Base-by-base conservation (phyloP, 2,888 invertebrate species). In the Eledona agricola region DNA sequence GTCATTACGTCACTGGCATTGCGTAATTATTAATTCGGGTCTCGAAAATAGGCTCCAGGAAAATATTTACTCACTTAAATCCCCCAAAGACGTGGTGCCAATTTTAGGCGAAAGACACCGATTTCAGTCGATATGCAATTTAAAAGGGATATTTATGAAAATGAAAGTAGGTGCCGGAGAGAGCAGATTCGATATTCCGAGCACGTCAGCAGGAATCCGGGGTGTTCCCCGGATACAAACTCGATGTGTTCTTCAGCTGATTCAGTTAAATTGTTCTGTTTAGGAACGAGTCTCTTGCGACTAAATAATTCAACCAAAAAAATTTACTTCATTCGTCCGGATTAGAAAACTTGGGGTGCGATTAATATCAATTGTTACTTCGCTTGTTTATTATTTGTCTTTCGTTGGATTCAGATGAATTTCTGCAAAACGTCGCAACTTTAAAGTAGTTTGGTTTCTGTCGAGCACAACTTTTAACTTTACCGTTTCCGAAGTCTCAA, bases 71-170 rank as follows among this genome's bases (percentile, higher is more conserved):
- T 49, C 49, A 34, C 34, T 46, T 25, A 16, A 26, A 28, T 26
- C 35, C 26, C 37, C 35, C 28, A 31, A 38, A 35, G 26, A 42
- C 43, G 37, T 51, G 51, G 56, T 58, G 58, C 57, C 62, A 58
- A 60, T 63, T 58, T 62, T 60, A 56, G 54, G 32, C 26, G 46
- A 53, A 54, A 57, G 60, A 60, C 62, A 60, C 66, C 59, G 66
- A 67, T 65, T 69, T 58, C 46, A 60, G 59, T 59, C 69, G 69
- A 69, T 71, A 70, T 70, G 69, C 69, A 69, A 69, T 69, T 70
- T 70, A 68, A 71, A 69, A 68, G 64, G 70, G 67, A 69, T 67
- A 67, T 71, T 71, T 71, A 71, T 71, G 70, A 71, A 71, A 71
- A 71, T 70, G 70, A 69, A 71, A 71, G 67, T 70, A 65, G 65